Conservation (phyloP, 2,113 vertebrate species). For the Vidua macroura region DNA sequence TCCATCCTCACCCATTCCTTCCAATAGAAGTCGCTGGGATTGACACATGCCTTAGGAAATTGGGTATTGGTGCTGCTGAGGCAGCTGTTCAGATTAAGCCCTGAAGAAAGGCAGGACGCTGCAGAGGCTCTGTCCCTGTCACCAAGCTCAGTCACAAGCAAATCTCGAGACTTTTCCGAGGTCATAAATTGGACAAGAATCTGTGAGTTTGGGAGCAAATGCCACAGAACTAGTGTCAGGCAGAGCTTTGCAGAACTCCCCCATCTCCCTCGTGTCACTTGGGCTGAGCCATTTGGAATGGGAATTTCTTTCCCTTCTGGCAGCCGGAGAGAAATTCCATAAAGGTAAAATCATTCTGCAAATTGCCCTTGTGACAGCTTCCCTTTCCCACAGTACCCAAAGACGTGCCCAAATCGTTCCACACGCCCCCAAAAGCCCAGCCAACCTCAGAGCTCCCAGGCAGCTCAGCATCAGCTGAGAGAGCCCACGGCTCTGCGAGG, state of each 20-base stretch:
- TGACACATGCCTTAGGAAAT: rapidly evolving
- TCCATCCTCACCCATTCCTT: not conserved
- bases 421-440: not conserved
- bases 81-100: not conserved
- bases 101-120: not conserved
- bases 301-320: not conserved
- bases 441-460: not conserved
- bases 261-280: rapidly evolving
- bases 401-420: not conserved
- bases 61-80: rapidly evolving
- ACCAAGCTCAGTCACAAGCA: not conserved
- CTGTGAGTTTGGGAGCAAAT: not conserved
- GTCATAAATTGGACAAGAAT: not conserved
- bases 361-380: not conserved
- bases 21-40: rapidly evolving
- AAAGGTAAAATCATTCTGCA: not conserved
- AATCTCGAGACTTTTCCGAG: not conserved
- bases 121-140: not conserved
- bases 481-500: rapidly evolving
- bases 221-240: not conserved
- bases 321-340: not conserved
- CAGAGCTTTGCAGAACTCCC: not conserved
- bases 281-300: not conserved
- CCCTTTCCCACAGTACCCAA: not conserved
- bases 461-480: not conserved